phyloP scores from a whole-genome alignment of 2,113 vertebrate genomes.

The Loxodonta africana region DNA sequence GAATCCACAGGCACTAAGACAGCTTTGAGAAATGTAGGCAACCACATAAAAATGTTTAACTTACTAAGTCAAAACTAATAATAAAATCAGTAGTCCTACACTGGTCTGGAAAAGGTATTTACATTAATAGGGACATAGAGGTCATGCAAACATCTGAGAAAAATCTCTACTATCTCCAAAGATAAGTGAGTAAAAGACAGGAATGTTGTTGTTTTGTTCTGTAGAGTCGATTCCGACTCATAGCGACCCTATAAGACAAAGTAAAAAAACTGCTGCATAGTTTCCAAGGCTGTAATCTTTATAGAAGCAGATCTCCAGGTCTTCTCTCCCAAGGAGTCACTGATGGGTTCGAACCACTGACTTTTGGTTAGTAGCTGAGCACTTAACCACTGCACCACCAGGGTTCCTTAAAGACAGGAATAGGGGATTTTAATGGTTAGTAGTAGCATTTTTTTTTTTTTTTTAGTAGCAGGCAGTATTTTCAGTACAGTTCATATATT shows the following conservation, averaged over 20 bases:
- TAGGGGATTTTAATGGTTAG: background rate
- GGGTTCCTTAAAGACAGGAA: background rate
- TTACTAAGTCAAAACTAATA: constrained; percentile 33
- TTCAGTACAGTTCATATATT: background rate
- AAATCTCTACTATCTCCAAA: background rate
- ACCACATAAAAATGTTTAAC: constrained; percentile 41
- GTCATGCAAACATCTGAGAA: background rate
- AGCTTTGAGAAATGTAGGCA: constrained; percentile 10
- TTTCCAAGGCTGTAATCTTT: no score
- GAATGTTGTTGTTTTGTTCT: background rate
- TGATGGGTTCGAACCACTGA: no score
- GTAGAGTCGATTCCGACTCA: no score
- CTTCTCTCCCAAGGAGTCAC: no score
- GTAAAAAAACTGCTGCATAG: no score
- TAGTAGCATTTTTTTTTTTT: no score
- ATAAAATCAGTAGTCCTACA: constrained; percentile 40
- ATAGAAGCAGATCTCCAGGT: no score
- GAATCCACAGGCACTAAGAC: background rate
- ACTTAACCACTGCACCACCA: no score
- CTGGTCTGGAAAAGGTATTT: constrained; percentile 2
- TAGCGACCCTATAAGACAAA: no score
- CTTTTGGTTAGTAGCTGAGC: no score
- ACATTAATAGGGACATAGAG: background rate
- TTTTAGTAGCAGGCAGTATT: background rate
- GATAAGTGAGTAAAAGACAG: background rate